Conservation (phyloP, 2,113 vertebrate genomes). For the Dicrurus megarhynchus region DNA sequence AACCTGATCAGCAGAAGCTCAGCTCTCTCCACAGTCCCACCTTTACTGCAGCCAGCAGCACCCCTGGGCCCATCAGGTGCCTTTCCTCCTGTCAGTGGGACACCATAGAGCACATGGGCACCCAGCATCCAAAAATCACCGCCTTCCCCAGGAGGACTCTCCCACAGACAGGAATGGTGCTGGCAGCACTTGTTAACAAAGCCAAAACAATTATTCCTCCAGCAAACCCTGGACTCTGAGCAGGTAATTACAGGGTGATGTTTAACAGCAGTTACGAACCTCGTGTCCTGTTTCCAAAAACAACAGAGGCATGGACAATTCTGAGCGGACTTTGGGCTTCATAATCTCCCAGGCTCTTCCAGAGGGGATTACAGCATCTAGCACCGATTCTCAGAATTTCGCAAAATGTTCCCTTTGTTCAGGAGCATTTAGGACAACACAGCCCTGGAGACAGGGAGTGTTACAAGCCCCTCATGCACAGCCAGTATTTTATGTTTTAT, state of each 20-base stretch:
- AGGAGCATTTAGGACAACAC: rapidly evolving
- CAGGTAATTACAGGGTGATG: not conserved
- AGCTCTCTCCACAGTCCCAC: not conserved
- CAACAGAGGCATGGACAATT: not conserved
- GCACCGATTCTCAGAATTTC: not conserved
- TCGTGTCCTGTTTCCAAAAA: not conserved
- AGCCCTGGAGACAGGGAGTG: not conserved
- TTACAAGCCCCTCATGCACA: not conserved
- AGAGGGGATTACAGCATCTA: not conserved
- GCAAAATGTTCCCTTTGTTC: not conserved
- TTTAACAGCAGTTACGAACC: not conserved
- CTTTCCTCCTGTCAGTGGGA: rapidly evolving
- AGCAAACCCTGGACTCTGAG: not conserved
- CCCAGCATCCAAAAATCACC: not conserved
- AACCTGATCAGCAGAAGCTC: not conserved
- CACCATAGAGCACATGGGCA: not conserved
- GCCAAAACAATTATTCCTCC: not conserved
- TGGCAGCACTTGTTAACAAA: not conserved
- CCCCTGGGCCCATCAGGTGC: rapidly evolving
- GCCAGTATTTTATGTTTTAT: not conserved
- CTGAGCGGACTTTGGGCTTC: not conserved
- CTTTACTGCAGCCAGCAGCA: not conserved
- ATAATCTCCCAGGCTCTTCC: not conserved
- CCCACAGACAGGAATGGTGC: rapidly evolving
- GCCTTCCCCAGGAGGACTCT: not conserved